Base-by-base conservation (phyloP, 37 sponge, comb jelly and placozoan genomes). In the Cladorhizidae sp. region DNA sequence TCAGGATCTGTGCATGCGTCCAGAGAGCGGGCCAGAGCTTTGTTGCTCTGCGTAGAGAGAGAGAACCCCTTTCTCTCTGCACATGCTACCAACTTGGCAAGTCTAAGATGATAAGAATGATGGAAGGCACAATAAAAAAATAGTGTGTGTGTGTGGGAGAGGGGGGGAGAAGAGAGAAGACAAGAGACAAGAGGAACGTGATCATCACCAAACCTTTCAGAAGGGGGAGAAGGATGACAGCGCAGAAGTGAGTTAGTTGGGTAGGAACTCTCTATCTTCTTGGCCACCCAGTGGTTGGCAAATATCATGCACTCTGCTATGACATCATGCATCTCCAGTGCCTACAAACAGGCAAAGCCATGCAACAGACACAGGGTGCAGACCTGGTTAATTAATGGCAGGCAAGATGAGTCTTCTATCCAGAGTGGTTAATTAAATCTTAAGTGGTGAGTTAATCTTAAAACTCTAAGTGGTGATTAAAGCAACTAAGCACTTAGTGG, bases 261-360 rank as follows among this genome's bases (percentile, higher is more conserved):
- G 26, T 78, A 81, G 59, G 59, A 40, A 14, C 68, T 39, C 32
- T 64, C 59, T 0, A 93, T 71, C 77, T 72, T 81, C 67, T 89
- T 93, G 38, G 93, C 93, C 41, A 93, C 90, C 86, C 76, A 89
- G 32, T 85, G 74, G 54, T 93, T 93, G 63, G 93, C 86, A 85
- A 85, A 88, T 52, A 93, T 93, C 93, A 93, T 93, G 35, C 90
- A 89, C 74, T 93, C 93, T 29, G 93, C 93, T 12, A 93, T 62
- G 0, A 83, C 81, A 40, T 88, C 90, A 55, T 93, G 93, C 41
- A 89, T 72, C 45, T 89, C 86, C 35, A 93, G 57, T 38, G 83
- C 79, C 93, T 93, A 55, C 1, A 36, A 14, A 28, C 28, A n/a
- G n/a, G n/a, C n/a, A n/a, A n/a, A n/a, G n/a, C n/a, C n/a, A n/a